Percentiles rank a stretch among this genome's conserved stretches.
These are phyloP conservation scores for Rugalucina vietnamica DNA, from an alignment of 2,888 invertebrate species.

Conservation along the genomic window DNA sequence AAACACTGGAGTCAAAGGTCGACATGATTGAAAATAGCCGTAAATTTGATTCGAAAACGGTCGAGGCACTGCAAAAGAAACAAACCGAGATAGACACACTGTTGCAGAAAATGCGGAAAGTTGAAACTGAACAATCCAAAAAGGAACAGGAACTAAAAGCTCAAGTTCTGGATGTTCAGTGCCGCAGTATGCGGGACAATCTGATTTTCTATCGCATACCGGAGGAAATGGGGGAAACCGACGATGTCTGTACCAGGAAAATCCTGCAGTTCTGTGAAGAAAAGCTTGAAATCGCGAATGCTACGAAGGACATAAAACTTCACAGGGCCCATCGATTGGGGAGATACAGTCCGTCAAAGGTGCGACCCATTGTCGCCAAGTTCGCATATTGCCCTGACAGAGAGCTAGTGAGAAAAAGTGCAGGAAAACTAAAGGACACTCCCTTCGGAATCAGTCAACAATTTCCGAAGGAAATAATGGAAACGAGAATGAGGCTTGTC, in stretches of 20 bases:
- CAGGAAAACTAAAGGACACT: too few species aligned
- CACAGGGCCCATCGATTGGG: too few species aligned
- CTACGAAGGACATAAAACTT: too few species aligned
- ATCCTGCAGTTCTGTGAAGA: too few species aligned
- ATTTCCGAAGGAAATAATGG: not conserved
- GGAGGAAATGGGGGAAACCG: slow-evolving; percentile 7
- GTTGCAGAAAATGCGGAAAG: not conserved
- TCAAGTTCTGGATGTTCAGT: not conserved
- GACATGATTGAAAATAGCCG: slow-evolving; percentile 2
- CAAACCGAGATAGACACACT: slow-evolving; percentile 1
- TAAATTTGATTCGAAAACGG: not conserved
- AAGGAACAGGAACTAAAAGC: not conserved
- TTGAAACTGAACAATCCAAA: not conserved
- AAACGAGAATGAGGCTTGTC: not conserved
- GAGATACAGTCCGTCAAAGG: too few species aligned
- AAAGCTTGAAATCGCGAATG: too few species aligned
- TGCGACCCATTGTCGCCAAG: too few species aligned
- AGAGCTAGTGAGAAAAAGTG: too few species aligned
- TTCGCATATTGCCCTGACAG: too few species aligned
- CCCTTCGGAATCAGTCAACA: not conserved
- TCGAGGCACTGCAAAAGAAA: not conserved
- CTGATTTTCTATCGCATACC: slow-evolving; percentile 7
- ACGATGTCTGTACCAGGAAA: not conserved
- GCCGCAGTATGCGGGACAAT: slow-evolving; percentile 15
- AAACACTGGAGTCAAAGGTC: not conserved